phyloP scores from a whole-genome alignment of 2,797 vertebrate genomes.

The Calcarius lapponicus region DNA sequence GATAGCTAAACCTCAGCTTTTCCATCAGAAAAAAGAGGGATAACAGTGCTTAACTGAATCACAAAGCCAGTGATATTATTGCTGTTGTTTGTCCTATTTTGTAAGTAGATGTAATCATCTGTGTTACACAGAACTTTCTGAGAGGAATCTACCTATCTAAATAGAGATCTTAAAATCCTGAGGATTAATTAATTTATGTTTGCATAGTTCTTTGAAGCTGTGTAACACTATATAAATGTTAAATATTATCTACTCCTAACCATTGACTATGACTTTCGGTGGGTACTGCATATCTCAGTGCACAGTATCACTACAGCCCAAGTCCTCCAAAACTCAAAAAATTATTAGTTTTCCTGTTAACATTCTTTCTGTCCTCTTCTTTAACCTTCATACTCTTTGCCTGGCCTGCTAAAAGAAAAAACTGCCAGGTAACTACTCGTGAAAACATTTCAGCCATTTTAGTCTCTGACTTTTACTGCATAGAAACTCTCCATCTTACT shows the following conservation, averaged over 20 bases:
- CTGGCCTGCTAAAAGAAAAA: neutral
- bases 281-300: neutral
- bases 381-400: neutral
- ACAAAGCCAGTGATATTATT: neutral
- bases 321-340: neutral
- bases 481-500: neutral
- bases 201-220: conserved; percentile 31
- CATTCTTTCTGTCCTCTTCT: neutral
- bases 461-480: neutral
- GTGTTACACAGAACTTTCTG: neutral
- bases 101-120: neutral
- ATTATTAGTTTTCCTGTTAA: neutral
- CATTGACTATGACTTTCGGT: neutral
- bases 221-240: conserved; percentile 4
- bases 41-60: conserved; percentile 9
- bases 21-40: neutral
- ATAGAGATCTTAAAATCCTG: conserved; percentile 34
- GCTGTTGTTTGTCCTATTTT: conserved; percentile 41
- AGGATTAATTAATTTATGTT: conserved; percentile 45
- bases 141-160: conserved; percentile 3
- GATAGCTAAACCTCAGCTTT: neutral
- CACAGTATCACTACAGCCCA: neutral
- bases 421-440: neutral
- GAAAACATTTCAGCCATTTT: neutral
- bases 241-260: conserved; percentile 21